Base-by-base conservation (phyloP, 2,113 vertebrate species). In the Mirounga angustirostris region DNA sequence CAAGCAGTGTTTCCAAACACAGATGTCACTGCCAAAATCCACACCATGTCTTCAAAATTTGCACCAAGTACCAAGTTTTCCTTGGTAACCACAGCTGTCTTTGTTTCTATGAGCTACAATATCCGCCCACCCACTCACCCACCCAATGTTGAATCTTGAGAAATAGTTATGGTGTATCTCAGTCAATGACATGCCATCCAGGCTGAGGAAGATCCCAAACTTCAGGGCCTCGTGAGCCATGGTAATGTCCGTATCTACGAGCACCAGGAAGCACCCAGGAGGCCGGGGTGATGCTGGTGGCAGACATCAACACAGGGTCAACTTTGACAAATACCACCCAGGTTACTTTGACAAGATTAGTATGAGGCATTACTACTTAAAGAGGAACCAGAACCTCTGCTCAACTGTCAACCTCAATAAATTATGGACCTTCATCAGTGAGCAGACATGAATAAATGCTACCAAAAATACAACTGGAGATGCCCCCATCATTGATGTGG, bases 311-410 rank as follows among this genome's bases (percentile, higher is more conserved):
- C 98, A 98, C 97, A 98, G 98, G 54, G 99, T 99, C 98, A 99
- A 98, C 98, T 99, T 99, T 16, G 99, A 99, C 81, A 99, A 99
- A 99, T 99, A 98, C 94, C 99, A 99, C 79, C 98, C 99, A 0
- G 98, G 99, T 81, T 99, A 99, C 98, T 99, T 99, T 43, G 99
- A 99, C 36, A 99, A 99, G 97, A 98, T 99, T 89, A 98, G 98
- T 56, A 99, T 99, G 98, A 99, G 98, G 97, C 98, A 99, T 92
- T 99, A 99, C 94, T 98, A 99, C 71, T 92, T 99, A 96, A 99
- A 99, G 96, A 98, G 95, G 79, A 99, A 99, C 97, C 97, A 99
- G 3, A 54, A 98, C 46, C 98, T 98, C 98, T 99, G 98, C 89
- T 98, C 99, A 73, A 99, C 98, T 96, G 99, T 99, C 96, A 98